Evolutionary conservation across 1,140 invertebrate species (phyloP), one percentile per base, ranked within the genome.

Genomic region (Tribolium castaneum): DNA sequence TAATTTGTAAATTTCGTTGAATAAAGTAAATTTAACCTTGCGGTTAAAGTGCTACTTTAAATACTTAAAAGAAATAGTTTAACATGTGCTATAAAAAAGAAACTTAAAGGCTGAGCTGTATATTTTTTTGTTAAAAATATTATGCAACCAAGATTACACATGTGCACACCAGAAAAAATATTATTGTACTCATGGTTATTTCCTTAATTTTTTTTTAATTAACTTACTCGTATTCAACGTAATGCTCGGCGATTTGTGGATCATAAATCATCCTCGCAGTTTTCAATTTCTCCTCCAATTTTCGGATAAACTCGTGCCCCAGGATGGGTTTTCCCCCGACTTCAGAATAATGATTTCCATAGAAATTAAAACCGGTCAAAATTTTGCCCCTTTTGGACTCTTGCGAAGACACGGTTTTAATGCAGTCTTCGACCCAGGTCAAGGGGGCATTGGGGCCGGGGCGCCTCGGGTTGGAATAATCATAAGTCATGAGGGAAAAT

Each of bases 401-500:
- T 75, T 90, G 87, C 4, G 93, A 91, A 14, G 92, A 90, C 77
- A 98, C 87, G 59, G 89, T 89, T 84, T 94, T 91, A 2, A 98
- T 89, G 84, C 95, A 96, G 49, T 92, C 87, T 83, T 90, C 89
- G n/a, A 94, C 89, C 96, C 97, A 98, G 62, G 91, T 86, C 0
- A 97, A 76, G 0, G 97, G 97, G 81, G 95, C 94, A 88, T 98
- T 98, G 3, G 97, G 96, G 74, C 91, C 95, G 78, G 95, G 95
- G 82, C 92, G 91, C 85, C 95, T 92, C 7, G 93, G 88, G 87
- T 87, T 95, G 19, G 96, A 97, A 87, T 92, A 98, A 86, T 99
- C 97, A 87, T 99, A 99, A 0, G 96, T 98, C 96, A 98, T 98
- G 0, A 99, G 88, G 49, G 96, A 97, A 85, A 98, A 97, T 70